Evolutionary conservation across 2,797 vertebrate species (phyloP).

Genomic region (Oreochromis mossambicus): DNA sequence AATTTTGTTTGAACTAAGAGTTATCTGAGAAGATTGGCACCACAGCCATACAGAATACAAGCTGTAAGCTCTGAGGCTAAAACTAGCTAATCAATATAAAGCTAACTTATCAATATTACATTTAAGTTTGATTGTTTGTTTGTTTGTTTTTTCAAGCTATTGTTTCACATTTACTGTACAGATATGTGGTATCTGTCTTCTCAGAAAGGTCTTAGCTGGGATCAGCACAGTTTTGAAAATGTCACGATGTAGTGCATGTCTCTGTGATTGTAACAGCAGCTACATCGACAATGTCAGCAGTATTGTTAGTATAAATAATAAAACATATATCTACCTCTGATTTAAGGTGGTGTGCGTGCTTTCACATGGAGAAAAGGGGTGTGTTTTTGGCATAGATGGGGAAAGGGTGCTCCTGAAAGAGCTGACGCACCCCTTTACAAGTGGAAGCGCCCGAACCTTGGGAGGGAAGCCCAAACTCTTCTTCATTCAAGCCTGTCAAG

Average conservation of each 20-base stretch:
- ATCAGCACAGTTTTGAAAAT: neutral
- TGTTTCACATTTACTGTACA: neutral
- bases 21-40: neutral
- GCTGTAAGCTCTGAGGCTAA: neutral
- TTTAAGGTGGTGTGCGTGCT: slow-evolving; percentile 77
- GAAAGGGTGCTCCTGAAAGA: slow-evolving; percentile 58
- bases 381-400: slow-evolving; percentile 78
- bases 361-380: slow-evolving; percentile 82
- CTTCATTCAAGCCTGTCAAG: slow-evolving; percentile 84
- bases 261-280: neutral
- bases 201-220: neutral
- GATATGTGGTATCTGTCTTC: fast-evolving
- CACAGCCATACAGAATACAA: neutral
- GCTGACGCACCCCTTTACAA: slow-evolving; percentile 74
- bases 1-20: neutral
- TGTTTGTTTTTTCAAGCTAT: neutral
- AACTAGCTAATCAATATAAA: neutral
- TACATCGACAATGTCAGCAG: fast-evolving
- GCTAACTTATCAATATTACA: neutral
- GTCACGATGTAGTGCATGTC: neutral
- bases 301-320: neutral
- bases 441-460: slow-evolving; percentile 53
- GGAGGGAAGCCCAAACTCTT: slow-evolving; percentile 89
- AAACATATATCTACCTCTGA: neutral
- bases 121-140: neutral